phyloP scores from a whole-genome alignment of 2,888 invertebrate genomes.

The Penaeus monodon region DNA sequence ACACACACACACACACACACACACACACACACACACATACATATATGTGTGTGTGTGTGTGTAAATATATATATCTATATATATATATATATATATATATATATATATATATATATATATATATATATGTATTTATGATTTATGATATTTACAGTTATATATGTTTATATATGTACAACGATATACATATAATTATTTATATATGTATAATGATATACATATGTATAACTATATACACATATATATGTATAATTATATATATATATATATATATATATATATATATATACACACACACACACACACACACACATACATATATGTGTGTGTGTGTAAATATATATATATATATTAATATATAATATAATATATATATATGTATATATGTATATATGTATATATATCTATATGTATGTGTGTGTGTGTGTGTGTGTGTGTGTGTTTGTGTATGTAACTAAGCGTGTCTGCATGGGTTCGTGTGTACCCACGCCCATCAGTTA shows the following conservation, averaged over 20 bases:
- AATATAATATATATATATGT: not conserved
- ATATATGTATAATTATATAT: conserved; percentile 41
- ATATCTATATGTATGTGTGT: not conserved
- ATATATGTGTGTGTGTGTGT: not conserved
- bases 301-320: conserved; percentile 31
- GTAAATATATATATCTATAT: too few relatives aligned
- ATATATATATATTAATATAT: not conserved
- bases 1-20: conserved; percentile 10
- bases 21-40: conserved; percentile 21
- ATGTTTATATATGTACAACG: conserved; percentile 40
- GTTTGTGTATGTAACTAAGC: not conserved
- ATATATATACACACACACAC: conserved; percentile 46
- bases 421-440: not conserved
- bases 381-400: not conserved
- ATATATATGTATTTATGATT: conserved; percentile 44
- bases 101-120: conserved; percentile 22
- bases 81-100: not conserved
- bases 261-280: conserved; percentile 44
- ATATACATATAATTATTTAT: too few relatives aligned
- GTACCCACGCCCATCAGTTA: too few relatives aligned
- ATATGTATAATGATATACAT: conserved; percentile 46
- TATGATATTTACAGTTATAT: too few relatives aligned
- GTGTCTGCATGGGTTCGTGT: too few relatives aligned
- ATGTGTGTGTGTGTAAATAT: not conserved
- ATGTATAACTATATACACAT: conserved; percentile 38